Base-by-base conservation (phyloP, 2,888 invertebrate species). In the Phaonia tiefii region DNA sequence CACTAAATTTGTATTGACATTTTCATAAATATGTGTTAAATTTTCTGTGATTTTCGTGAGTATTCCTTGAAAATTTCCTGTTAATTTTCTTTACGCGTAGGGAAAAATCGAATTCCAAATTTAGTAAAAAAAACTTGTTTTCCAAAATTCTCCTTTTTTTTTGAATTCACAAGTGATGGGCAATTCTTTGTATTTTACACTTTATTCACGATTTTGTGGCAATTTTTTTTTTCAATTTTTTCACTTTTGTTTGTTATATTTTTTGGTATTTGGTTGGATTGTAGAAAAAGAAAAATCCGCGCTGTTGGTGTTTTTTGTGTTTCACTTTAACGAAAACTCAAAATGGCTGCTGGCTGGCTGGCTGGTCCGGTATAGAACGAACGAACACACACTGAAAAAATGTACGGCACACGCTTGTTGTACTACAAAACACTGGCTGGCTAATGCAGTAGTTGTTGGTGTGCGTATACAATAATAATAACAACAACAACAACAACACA, bases 401-500 rank as follows among this genome's bases (percentile, higher is more conserved):
- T 54, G 63, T 46, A 80, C 81, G 75, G 81, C 81, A 81, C 78
- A 81, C 78, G 78, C 78, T 81, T 78, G 81, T 81, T 81, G 78
- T 81, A 81, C 81, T 81, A 81, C 63, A 72, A 67, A 81, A 78
- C 78, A 1, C 25, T 4, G 25, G 10, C 31, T 31, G 31, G 31
- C 31, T 60, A 37, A 20, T 63, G 42, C 3, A 13, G 22, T 63
- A 22, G 63, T 63, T 81, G 81, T 81, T 78, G 76, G 73, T 80
- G 81, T 78, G 75, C 75, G 72, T 78, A 67, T 63, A 75, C 44
- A 46, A 39, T 75, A 65, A 74, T 74, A 25, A 26, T 1, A n/a
- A 17, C 60, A 60, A 44, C 10, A 44, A 31, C 26, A 58, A 11
- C 56, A 11, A 66, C 20, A 51, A 49, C 44, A 70, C 10, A 25